Percentiles rank a stretch among this genome's conserved stretches.
These are phyloP conservation scores for Premnoplex brunnescens DNA, from an alignment of 2,797 vertebrate genomes.

Conservation along the genomic window DNA sequence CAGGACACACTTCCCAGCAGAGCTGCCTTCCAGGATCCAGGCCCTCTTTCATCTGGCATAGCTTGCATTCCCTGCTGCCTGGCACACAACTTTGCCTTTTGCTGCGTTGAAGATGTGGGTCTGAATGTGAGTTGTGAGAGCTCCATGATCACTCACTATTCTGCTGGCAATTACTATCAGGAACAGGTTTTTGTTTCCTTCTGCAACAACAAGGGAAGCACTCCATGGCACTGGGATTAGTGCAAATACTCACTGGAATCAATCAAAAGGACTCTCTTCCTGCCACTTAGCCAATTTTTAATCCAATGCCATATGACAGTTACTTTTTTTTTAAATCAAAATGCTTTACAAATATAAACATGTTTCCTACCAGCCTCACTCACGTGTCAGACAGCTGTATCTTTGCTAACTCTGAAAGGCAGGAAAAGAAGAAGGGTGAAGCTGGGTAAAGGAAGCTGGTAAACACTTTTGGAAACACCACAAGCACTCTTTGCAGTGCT, in stretches of 20 bases:
- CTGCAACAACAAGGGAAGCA: neutral
- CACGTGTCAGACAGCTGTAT: accelerated
- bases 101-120: neutral
- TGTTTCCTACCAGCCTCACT: neutral
- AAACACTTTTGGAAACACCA: neutral
- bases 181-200: constrained; percentile 8
- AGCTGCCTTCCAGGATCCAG: constrained; percentile 36
- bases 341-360: neutral
- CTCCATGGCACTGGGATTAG: neutral
- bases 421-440: neutral
- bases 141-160: neutral
- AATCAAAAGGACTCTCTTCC: neutral
- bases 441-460: neutral
- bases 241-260: neutral
- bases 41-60: constrained; percentile 25
- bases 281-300: neutral
- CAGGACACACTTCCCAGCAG: neutral
- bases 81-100: neutral
- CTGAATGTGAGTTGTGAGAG: neutral
- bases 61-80: neutral
- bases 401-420: neutral
- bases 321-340: neutral
- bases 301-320: neutral
- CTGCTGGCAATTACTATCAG: constrained; percentile 19
- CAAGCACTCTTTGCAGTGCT: neutral